A percentile compares a stretch with the other conserved stretches of the same genome.
These are phyloP conservation scores for Mastacembelus armatus DNA, from an alignment of 2,797 vertebrate species.

Conservation along the genomic window DNA sequence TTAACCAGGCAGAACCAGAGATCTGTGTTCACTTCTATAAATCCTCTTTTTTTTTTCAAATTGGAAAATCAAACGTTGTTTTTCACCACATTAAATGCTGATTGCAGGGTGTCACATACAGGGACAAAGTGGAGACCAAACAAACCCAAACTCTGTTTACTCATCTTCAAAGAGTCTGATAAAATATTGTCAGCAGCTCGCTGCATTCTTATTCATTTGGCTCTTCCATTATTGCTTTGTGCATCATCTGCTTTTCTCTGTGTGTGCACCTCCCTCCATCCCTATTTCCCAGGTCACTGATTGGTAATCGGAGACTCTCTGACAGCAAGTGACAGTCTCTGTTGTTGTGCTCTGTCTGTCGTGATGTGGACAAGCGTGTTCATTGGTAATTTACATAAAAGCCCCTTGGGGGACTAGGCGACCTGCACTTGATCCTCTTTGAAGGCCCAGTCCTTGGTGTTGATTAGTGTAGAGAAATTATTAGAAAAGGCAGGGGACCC, in stretches of 20 bases:
- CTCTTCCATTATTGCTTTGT: conserved; percentile 20
- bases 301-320: conserved; percentile 65
- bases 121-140: not conserved
- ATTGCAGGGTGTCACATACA: not conserved
- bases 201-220: conserved; percentile 8
- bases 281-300: conserved; percentile 56
- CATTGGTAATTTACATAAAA: conserved; percentile 65
- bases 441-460: conserved; percentile 38
- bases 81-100: not conserved
- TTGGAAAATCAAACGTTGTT: not conserved
- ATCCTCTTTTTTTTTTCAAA: not conserved
- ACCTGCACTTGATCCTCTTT: conserved; percentile 48
- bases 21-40: not conserved
- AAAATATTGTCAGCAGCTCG: conserved; percentile 16
- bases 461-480: conserved; percentile 48
- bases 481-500: conserved; percentile 24
- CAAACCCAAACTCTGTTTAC: not conserved
- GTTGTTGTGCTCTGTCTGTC: conserved; percentile 48
- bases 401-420: conserved; percentile 24
- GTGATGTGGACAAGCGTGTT: conserved; percentile 47
- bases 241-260: conserved; percentile 20
- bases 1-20: not conserved
- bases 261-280: not conserved
- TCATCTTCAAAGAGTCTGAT: not conserved
- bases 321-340: conserved; percentile 55